Conservation (phyloP, 1,140 invertebrate genomes). For the Lepidurus couesii region DNA sequence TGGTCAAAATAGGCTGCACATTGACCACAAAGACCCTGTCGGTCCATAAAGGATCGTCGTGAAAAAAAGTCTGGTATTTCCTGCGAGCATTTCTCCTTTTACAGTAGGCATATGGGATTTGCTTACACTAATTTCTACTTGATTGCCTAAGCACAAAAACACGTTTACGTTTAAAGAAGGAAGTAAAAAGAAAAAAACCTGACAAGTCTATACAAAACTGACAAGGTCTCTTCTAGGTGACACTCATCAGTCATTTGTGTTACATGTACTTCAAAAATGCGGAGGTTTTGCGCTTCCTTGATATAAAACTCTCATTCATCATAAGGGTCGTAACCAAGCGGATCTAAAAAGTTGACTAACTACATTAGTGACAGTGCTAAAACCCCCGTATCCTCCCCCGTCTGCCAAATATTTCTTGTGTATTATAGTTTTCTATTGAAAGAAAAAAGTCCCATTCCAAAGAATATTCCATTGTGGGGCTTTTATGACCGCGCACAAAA, state of each 20-base stretch:
- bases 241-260: neutral
- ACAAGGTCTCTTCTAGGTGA: neutral
- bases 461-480: neutral
- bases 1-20: neutral
- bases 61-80: neutral
- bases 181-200: neutral
- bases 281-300: slow-evolving; percentile 1
- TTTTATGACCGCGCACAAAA: slow-evolving; percentile 18
- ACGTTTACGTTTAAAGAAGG: neutral
- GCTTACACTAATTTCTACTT: neutral
- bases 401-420: neutral
- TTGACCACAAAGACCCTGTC: neutral
- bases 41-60: neutral
- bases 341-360: neutral
- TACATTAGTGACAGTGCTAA: slow-evolving; percentile 18
- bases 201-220: neutral
- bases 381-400: slow-evolving; percentile 9
- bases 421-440: slow-evolving; percentile 19
- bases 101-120: neutral
- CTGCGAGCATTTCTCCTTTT: neutral
- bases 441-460: neutral
- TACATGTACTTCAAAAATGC: slow-evolving; percentile 6
- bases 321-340: neutral
- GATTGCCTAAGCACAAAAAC: neutral
- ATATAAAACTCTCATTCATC: slow-evolving; percentile 2